Evolutionary conservation across 2,888 invertebrate species (phyloP).

Genomic region (Gymnosoma rotundatum): DNA sequence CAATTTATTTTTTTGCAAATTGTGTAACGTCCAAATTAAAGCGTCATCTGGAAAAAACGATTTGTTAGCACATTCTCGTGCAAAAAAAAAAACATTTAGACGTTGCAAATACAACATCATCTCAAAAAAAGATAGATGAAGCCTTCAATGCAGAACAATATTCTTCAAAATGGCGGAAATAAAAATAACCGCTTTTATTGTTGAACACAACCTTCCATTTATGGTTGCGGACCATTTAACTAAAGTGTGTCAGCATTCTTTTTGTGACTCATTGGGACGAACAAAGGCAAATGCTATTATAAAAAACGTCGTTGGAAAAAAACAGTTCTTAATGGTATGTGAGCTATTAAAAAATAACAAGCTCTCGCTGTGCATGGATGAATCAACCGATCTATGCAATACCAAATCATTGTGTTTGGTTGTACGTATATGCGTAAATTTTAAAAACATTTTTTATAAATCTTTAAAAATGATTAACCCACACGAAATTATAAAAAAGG

Average conservation of each 20-base stretch:
- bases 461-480: too few species aligned
- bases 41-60: not conserved
- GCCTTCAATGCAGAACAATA: not conserved
- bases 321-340: too few species aligned
- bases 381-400: too few species aligned
- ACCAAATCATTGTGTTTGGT: too few species aligned
- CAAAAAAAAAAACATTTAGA: too few species aligned
- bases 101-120: too few species aligned
- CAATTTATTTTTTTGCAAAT: constrained; percentile 4
- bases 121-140: constrained; percentile 2
- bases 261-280: constrained; percentile 25
- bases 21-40: not conserved
- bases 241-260: constrained; percentile 18
- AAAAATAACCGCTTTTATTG: constrained; percentile 4
- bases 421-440: constrained; percentile 12
- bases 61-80: too few species aligned
- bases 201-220: constrained; percentile 36
- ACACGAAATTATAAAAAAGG: too few species aligned
- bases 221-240: constrained; percentile 9
- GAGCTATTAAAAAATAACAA: too few species aligned
- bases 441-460: not conserved
- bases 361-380: too few species aligned
- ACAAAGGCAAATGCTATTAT: constrained; percentile 28
- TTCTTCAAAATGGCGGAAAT: constrained; percentile 20
- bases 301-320: constrained; percentile 22